phyloP scores from a whole-genome alignment of 2,797 vertebrate species.

The Falco cherrug region DNA sequence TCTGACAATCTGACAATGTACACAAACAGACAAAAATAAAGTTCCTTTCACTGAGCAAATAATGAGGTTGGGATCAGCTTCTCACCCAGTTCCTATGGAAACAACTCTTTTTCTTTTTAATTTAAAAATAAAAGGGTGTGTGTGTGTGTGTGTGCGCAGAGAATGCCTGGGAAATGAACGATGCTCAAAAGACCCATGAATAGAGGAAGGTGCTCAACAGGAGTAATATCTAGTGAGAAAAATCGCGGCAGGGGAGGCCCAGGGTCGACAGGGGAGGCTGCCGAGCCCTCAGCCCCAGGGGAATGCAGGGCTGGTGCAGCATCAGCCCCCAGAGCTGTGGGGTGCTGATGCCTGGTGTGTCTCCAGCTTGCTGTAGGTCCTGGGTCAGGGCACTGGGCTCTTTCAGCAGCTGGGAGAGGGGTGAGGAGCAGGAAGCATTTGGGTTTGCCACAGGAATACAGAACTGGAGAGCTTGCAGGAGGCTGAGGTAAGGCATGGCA shows the following conservation, averaged over 20 bases:
- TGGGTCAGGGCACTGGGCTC: not conserved
- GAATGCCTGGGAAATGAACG: constrained; percentile 41
- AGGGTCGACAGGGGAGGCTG: not conserved
- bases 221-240: not conserved
- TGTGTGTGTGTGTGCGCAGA: not conserved
- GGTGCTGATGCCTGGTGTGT: not conserved
- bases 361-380: not conserved
- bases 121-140: constrained; percentile 40
- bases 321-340: not conserved
- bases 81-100: constrained; percentile 79
- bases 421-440: not conserved
- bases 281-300: not conserved
- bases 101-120: constrained; percentile 58
- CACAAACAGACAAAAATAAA: constrained; percentile 76
- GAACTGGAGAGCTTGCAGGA: not conserved
- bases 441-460: not conserved
- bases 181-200: constrained; percentile 51
- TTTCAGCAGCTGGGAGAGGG: not conserved
- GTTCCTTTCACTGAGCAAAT: constrained; percentile 73
- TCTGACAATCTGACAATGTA: constrained; percentile 64
- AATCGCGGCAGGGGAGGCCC: not conserved
- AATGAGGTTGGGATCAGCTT: constrained; percentile 56
- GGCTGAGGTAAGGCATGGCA: not conserved
- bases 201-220: constrained; percentile 1
- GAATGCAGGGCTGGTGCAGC: not conserved